These are phyloP conservation scores for Tipula lateralis DNA, from an alignment of 2,888 invertebrate species.

Conservation along the genomic window DNA sequence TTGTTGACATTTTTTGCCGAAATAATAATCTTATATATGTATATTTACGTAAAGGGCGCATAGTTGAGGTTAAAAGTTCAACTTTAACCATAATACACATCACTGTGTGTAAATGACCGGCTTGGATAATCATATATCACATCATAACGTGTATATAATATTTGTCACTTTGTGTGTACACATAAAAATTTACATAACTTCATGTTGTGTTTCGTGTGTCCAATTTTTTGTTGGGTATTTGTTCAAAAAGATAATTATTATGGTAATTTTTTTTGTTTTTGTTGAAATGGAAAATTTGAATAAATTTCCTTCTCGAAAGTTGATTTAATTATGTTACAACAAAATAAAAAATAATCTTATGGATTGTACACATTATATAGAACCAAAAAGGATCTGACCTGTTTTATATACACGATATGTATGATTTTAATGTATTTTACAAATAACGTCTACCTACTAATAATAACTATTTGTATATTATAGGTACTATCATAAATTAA, in stretches of 20 bases:
- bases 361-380: neutral
- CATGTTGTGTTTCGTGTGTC: neutral
- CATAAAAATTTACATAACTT: neutral
- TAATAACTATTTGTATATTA: too few species aligned
- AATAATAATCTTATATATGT: neutral
- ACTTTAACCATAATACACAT: neutral
- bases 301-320: neutral
- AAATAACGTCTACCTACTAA: too few species aligned
- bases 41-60: neutral
- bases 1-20: neutral
- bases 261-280: neutral
- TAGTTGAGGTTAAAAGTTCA: neutral
- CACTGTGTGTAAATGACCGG: neutral
- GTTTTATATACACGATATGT: neutral
- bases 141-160: neutral
- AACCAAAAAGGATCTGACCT: neutral
- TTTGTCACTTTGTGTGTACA: neutral
- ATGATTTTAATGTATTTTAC: neutral
- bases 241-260: neutral
- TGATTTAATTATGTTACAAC: neutral
- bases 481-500: too few species aligned
- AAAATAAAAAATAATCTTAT: neutral
- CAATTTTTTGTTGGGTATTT: neutral
- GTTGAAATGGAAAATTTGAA: neutral
- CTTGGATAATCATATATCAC: neutral